A percentile compares a stretch with the other conserved stretches of the same genome.
Conservation (phyloP, 2,797 vertebrate species). For the Lacerta agilis region DNA sequence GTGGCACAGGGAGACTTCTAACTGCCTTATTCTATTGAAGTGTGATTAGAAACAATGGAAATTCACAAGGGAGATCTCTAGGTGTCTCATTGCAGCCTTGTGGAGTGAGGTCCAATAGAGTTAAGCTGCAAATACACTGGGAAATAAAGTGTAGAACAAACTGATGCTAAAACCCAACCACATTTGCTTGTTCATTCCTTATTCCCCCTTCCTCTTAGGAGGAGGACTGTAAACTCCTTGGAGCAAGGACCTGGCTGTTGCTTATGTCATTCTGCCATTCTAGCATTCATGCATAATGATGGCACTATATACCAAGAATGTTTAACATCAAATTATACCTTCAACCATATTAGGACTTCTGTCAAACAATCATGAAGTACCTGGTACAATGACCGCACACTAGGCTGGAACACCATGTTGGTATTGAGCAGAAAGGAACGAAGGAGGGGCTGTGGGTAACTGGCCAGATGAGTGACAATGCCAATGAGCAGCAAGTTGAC, state of each 20-base stretch:
- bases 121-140: neutral
- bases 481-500: slow-evolving; percentile 95
- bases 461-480: slow-evolving; percentile 93
- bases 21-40: neutral
- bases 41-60: neutral
- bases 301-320: neutral
- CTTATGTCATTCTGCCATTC: neutral
- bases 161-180: neutral
- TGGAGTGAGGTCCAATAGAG: neutral
- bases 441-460: slow-evolving; percentile 95
- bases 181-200: neutral
- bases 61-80: neutral
- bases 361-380: slow-evolving; percentile 69
- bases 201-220: neutral
- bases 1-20: neutral
- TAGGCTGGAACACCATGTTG: slow-evolving; percentile 98
- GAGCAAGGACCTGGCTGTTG: neutral
- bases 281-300: neutral
- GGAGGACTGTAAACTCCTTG: neutral
- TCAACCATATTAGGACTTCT: neutral
- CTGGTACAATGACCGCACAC: slow-evolving; percentile 95
- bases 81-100: neutral
- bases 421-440: slow-evolving; percentile 97
- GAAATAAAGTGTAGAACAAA: neutral
- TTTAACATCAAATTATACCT: neutral